Evolutionary conservation across 1,140 invertebrate species (phyloP), one percentile per base, ranked within the genome.

Genomic region (Acromyrmex heyeri): DNA sequence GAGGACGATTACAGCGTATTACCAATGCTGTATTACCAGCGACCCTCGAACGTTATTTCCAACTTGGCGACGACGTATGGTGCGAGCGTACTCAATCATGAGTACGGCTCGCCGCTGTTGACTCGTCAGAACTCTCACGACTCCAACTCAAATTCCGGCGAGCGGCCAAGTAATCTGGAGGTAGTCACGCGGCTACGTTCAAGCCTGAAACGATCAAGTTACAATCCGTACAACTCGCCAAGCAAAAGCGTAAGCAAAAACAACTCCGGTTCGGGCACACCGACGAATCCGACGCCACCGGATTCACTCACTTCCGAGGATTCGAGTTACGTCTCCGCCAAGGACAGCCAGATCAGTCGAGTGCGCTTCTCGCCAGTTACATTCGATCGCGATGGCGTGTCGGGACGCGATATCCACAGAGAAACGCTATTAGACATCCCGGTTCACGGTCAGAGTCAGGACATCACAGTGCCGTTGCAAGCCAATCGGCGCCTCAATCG

Each of bases 241-340:
- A 96, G 96, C 89, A 96, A 96, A 72, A 96, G 95, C 34, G 95
- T 96, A 5, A 96, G 96, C 53, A 95, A 95, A 88, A 95, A 95
- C 59, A 96, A 96, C 79, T 97, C 97, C 0, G 96, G 96, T 0
- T 96, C 96, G 0, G 96, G 96, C n/a, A 98, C 97, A 0, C 97
- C 98, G 38, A 98, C 97, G 2, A 98, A 98, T 95, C 97, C 97
- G n/a, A 98, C 98, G 2, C 97, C 98, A 0, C 97, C 98, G 0
- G 98, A 98, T 88, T 98, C 97, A 88, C 92, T 98, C 18, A 97
- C 97, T 0, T 98, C 97, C 88, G 98, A 98, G 73, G 98, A 98
- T 88, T 97, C 97, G 88, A 98, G 97, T 50, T 98, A 98, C 92
- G 96, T 98, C 55, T 98, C 98, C 1, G 97, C 98, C 2, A 97